Percentiles rank a stretch among this genome's conserved stretches.
Conservation (phyloP, 2,888 invertebrate genomes). For the Lasioglossum malachurum region DNA sequence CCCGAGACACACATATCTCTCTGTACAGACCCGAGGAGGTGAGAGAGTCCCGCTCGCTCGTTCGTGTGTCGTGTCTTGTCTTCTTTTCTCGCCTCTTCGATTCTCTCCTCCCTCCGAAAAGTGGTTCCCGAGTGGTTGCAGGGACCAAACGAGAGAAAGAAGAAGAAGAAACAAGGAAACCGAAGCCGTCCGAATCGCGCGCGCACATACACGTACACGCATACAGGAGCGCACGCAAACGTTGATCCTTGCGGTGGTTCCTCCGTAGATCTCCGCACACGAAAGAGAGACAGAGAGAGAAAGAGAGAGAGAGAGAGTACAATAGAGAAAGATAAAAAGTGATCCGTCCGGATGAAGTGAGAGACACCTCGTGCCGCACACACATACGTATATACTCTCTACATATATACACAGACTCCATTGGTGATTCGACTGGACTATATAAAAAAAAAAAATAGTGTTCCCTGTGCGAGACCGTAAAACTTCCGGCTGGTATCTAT, state of each 20-base stretch:
- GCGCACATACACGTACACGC: conserved; percentile 13
- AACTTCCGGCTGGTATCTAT: neutral
- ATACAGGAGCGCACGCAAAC: neutral
- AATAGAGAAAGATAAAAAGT: neutral
- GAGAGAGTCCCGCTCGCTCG: neutral
- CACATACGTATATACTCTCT: neutral
- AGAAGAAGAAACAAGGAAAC: neutral
- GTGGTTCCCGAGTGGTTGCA: conserved; percentile 8
- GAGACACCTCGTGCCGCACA: neutral
- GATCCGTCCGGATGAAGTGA: conserved; percentile 23
- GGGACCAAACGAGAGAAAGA: conserved; percentile 12
- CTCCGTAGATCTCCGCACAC: neutral
- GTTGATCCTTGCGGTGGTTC: neutral
- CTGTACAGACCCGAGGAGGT: neutral
- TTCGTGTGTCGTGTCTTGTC: neutral
- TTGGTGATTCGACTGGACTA: neutral
- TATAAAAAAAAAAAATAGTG: neutral
- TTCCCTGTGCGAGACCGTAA: neutral
- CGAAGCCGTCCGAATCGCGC: conserved; percentile 43
- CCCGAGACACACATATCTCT: conserved; percentile 14
- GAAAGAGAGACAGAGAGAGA: neutral
- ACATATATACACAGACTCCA: neutral
- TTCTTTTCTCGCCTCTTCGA: neutral
- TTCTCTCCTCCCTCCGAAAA: neutral
- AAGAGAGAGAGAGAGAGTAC: neutral